A percentile compares a stretch with the other conserved stretches of the same genome.
Evolutionary conservation across 2,888 invertebrate genomes (phyloP).

Genomic region (Podabrus alpinus): DNA sequence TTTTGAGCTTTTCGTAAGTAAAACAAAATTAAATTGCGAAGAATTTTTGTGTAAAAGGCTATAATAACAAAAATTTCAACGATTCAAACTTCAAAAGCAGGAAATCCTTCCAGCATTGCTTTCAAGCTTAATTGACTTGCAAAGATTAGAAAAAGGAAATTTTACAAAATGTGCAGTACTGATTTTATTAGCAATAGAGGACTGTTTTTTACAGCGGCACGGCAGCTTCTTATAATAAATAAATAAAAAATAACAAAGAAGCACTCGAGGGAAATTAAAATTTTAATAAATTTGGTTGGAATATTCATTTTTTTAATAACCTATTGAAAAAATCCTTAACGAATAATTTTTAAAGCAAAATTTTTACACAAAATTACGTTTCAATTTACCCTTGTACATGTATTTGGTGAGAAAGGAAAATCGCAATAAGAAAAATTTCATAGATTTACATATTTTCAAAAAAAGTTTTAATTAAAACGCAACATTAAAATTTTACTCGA

Average conservation of each 20-base stretch:
- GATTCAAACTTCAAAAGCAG: not conserved
- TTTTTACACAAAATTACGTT: not conserved
- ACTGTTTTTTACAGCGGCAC: not conserved
- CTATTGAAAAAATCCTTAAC: not conserved
- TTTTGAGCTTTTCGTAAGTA: no score
- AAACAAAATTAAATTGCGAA: no score
- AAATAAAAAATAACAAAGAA: not conserved
- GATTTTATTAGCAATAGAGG: no score
- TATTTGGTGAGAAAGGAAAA: not conserved
- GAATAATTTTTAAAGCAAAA: not conserved
- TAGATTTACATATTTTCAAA: not conserved
- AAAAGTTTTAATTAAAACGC: not conserved
- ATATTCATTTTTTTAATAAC: not conserved
- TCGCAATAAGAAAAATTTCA: not conserved
- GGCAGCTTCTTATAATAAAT: not conserved
- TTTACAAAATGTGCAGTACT: not conserved
- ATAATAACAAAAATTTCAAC: not conserved
- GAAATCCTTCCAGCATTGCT: not conserved
- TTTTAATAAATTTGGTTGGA: not conserved
- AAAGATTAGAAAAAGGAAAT: not conserved
- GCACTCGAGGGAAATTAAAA: not conserved
- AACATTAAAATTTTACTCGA: not conserved
- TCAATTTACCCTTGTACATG: not conserved
- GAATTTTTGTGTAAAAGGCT: no score
- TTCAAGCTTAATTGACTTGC: not conserved